These are phyloP conservation scores for Guaruba guarouba DNA, from an alignment of 2,113 vertebrate species.

Conservation along the genomic window DNA sequence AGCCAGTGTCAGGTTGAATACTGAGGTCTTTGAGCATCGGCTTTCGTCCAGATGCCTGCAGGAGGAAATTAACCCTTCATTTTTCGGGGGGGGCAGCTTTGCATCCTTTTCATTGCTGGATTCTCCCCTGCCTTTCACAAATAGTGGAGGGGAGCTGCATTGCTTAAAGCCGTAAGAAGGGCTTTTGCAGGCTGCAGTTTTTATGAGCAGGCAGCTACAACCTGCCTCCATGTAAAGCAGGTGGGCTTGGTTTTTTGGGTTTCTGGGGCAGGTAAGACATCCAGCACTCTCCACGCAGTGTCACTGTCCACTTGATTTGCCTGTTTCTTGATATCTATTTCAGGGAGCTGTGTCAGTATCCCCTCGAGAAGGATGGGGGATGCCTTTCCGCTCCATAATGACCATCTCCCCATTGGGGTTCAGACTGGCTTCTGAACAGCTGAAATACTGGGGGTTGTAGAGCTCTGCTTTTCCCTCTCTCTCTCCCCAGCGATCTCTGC, in stretches of 20 bases:
- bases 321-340: neutral
- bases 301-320: neutral
- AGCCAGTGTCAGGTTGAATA: neutral
- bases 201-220: neutral
- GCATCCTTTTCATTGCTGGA: neutral
- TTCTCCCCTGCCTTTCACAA: neutral
- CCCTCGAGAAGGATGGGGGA: neutral
- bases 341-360: neutral
- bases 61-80: neutral
- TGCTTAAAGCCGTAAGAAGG: neutral
- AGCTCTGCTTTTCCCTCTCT: neutral
- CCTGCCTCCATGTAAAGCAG: neutral
- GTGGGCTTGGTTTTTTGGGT: neutral
- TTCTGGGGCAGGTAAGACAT: neutral
- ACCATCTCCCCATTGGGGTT: neutral
- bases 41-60: neutral
- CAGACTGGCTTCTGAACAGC: neutral
- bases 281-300: neutral
- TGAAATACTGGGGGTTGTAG: neutral
- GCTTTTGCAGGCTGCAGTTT: neutral
- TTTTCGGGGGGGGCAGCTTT: neutral
- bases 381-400: neutral
- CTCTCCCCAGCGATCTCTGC: neutral
- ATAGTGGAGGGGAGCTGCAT: neutral
- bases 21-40: neutral